A percentile compares a stretch with the other conserved stretches of the same genome.
Evolutionary conservation across 23 tunicate species (phyloP).

Genomic region (Trididemnum clinides): DNA sequence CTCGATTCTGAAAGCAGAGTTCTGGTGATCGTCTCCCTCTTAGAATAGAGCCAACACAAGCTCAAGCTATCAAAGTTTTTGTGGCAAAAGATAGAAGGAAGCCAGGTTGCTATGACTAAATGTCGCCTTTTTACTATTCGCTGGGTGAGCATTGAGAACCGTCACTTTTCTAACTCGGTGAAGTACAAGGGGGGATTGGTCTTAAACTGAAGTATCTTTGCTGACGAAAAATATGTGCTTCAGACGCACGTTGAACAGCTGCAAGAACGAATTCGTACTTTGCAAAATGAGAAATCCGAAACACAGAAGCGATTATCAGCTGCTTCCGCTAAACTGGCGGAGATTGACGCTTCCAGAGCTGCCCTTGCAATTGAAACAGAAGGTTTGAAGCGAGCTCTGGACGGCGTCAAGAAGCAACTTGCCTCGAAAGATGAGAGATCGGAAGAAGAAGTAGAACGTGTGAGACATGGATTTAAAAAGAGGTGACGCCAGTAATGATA

Average conservation of each 20-base stretch:
- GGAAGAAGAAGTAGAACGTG: conserved; percentile 50
- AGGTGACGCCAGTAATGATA: too few relatives aligned
- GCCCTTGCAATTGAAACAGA: conserved; percentile 52
- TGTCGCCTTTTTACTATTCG: too few relatives aligned
- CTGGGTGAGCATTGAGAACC: too few relatives aligned
- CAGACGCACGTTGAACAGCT: conserved; percentile 55
- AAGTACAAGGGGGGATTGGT: too few relatives aligned
- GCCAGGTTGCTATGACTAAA: too few relatives aligned
- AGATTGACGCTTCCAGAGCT: conserved; percentile 47
- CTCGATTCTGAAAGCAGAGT: too few relatives aligned
- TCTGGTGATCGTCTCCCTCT: too few relatives aligned
- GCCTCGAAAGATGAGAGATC: conserved; percentile 55
- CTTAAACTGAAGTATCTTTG: not conserved
- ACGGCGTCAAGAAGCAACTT: conserved; percentile 55
- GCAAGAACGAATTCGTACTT: conserved; percentile 48
- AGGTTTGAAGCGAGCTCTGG: conserved; percentile 58
- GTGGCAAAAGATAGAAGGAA: too few relatives aligned
- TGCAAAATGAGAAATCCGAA: conserved; percentile 54
- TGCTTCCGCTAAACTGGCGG: conserved; percentile 50
- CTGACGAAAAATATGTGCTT: not conserved
- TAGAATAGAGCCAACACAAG: too few relatives aligned
- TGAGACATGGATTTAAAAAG: conserved; percentile 47
- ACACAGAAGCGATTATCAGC: conserved; percentile 46
- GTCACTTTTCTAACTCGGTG: too few relatives aligned
- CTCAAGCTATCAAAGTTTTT: too few relatives aligned